A percentile compares a stretch with the other conserved stretches of the same genome.
Conservation (phyloP, 1,140 invertebrate species). For the Vanessa tameamea region DNA sequence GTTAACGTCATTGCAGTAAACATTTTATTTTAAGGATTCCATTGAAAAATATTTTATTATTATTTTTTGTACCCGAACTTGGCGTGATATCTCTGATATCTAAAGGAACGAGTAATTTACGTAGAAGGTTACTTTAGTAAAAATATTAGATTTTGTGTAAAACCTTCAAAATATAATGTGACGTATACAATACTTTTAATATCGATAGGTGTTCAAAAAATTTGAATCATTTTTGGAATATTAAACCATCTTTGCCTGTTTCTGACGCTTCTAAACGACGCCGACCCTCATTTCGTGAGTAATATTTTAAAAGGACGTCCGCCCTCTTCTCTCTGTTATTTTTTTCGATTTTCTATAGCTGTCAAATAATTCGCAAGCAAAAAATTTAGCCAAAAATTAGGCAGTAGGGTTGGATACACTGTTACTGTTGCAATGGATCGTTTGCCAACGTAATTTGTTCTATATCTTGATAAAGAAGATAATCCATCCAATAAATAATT, state of each 20-base stretch:
- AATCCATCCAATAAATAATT: too few species aligned
- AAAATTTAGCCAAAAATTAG: not conserved
- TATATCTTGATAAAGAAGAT: too few species aligned
- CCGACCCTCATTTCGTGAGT: slow-evolving; percentile 26
- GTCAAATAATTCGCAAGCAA: slow-evolving; percentile 6
- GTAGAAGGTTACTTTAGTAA: too few species aligned
- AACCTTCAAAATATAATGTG: not conserved
- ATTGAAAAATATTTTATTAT: not conserved
- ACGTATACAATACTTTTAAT: not conserved
- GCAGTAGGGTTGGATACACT: not conserved
- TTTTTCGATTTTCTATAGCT: slow-evolving; percentile 14
- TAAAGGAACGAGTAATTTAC: too few species aligned
- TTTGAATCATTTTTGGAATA: slow-evolving; percentile 29
- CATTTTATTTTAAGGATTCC: not conserved
- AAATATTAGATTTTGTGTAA: too few species aligned
- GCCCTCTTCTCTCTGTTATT: slow-evolving; percentile 9
- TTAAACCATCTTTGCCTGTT: slow-evolving; percentile 28
- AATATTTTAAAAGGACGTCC: slow-evolving; percentile 28
- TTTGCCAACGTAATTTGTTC: not conserved
- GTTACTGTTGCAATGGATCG: not conserved
- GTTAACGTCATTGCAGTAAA: not conserved
- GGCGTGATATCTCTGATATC: too few species aligned
- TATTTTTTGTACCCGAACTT: not conserved
- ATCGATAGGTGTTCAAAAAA: slow-evolving; percentile 18
- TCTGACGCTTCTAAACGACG: slow-evolving; percentile 26